Evolutionary conservation across 2,888 invertebrate species (phyloP).

Genomic region (Pseudococcus jackbeardsleyi): DNA sequence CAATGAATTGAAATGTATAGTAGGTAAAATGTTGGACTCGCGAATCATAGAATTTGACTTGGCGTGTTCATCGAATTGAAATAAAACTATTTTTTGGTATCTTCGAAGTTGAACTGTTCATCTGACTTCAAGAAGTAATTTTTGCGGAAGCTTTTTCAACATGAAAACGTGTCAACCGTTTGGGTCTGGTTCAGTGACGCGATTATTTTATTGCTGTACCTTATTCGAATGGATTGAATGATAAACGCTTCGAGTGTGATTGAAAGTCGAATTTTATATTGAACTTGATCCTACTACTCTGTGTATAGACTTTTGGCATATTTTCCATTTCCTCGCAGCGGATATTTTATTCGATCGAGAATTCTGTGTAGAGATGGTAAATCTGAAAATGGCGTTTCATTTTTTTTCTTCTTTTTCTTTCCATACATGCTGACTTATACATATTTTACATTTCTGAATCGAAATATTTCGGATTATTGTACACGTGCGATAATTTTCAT

Average conservation of each 20-base stretch:
- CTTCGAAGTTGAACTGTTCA: not conserved
- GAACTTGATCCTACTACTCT: not conserved
- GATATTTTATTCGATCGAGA: not conserved
- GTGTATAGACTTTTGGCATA: not conserved
- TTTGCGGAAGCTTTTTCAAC: not conserved
- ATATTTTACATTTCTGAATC: not conserved
- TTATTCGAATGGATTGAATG: slow-evolving; percentile 1
- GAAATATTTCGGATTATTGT: not conserved
- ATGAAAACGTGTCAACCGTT: slow-evolving; percentile 10
- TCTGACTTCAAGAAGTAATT: not conserved
- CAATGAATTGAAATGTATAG: slow-evolving; percentile 25
- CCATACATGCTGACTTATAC: too few species aligned
- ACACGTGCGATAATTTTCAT: not conserved
- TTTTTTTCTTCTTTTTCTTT: not conserved
- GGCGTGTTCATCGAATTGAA: slow-evolving; percentile 4
- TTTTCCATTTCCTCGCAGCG: not conserved
- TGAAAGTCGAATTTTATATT: slow-evolving; percentile 9
- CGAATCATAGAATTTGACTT: not conserved
- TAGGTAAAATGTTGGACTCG: not conserved
- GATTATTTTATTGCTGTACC: slow-evolving; percentile 27
- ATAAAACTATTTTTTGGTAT: slow-evolving; percentile 39
- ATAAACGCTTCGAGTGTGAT: slow-evolving; percentile 11
- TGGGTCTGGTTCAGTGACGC: slow-evolving; percentile 12
- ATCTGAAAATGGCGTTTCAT: slow-evolving; percentile 2
- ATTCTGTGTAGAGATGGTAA: not conserved